Percentiles rank a stretch among this genome's conserved stretches.
Evolutionary conservation across 2,113 vertebrate species (phyloP).

Genomic region (Mesitornis unicolor): DNA sequence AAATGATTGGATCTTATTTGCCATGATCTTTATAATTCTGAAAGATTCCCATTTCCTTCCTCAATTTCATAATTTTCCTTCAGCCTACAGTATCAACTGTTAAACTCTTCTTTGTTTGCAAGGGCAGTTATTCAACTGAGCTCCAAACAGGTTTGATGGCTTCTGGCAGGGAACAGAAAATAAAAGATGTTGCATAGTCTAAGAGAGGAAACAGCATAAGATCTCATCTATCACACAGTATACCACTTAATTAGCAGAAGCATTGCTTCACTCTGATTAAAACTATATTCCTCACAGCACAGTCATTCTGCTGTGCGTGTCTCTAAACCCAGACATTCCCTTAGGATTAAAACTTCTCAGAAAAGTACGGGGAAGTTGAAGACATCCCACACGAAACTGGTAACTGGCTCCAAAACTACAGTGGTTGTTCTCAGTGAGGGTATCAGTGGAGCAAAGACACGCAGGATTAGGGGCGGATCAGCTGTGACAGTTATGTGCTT

Average conservation of each 20-base stretch:
- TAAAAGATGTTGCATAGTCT: not conserved
- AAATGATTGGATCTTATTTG: not conserved
- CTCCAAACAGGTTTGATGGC: not conserved
- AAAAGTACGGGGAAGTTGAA: not conserved
- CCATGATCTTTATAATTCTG: not conserved
- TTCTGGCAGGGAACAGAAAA: constrained; percentile 3
- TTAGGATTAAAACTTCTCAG: constrained; percentile 22
- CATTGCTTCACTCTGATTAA: constrained; percentile 31
- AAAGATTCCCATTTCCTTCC: not conserved
- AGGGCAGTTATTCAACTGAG: constrained; percentile 15
- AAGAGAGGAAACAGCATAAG: not conserved
- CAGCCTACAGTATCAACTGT: not conserved
- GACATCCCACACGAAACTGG: not conserved
- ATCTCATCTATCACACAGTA: not conserved
- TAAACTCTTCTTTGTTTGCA: constrained; percentile 6
- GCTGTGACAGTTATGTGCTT: not conserved
- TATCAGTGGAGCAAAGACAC: not conserved
- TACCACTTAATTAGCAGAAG: constrained; percentile 25
- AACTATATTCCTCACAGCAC: not conserved
- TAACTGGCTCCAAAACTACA: not conserved
- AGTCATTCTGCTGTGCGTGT: not conserved
- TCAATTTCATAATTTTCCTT: not conserved
- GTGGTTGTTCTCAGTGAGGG: not conserved
- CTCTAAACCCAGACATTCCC: not conserved
- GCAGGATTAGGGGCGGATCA: not conserved